Percentiles rank a stretch among this genome's conserved stretches.
These are phyloP conservation scores for Masticophis lateralis DNA, from an alignment of 2,797 vertebrate species.

Conservation along the genomic window DNA sequence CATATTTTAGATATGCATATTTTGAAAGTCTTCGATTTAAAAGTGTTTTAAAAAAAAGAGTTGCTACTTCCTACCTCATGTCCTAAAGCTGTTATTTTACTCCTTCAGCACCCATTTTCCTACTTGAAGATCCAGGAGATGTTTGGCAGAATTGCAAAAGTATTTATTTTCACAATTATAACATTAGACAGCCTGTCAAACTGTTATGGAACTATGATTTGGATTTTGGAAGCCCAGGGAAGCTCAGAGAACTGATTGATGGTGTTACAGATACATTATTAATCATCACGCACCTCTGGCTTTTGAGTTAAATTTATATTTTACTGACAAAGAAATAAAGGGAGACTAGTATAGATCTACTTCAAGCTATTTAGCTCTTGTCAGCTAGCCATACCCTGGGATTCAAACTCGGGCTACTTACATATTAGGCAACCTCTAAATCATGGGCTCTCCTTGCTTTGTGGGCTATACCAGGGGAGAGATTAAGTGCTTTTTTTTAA, in stretches of 20 bases:
- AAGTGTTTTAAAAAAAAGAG: neutral
- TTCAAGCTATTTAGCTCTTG: too few species aligned
- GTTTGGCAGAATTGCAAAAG: neutral
- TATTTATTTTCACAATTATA: neutral
- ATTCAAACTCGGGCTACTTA: too few species aligned
- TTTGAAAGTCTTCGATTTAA: neutral
- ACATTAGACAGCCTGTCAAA: neutral
- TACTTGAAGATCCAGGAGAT: neutral
- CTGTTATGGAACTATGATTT: neutral
- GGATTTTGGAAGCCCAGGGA: neutral
- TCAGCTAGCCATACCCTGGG: too few species aligned
- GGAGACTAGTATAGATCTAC: too few species aligned
- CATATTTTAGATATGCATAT: rapidly evolving
- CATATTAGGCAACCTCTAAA: too few species aligned
- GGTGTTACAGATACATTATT: too few species aligned
- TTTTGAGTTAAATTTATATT: too few species aligned
- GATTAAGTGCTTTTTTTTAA: too few species aligned
- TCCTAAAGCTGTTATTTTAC: neutral
- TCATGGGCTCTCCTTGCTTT: too few species aligned
- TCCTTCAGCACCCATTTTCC: neutral
- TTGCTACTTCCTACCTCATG: neutral
- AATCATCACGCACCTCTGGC: neutral
- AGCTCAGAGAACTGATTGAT: neutral
- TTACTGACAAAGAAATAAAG: too few species aligned
- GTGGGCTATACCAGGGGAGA: too few species aligned